These are phyloP conservation scores for Parazoanthus atlanticus DNA, from an alignment of 92 coral and sea anemone genomes.

Conservation along the genomic window DNA sequence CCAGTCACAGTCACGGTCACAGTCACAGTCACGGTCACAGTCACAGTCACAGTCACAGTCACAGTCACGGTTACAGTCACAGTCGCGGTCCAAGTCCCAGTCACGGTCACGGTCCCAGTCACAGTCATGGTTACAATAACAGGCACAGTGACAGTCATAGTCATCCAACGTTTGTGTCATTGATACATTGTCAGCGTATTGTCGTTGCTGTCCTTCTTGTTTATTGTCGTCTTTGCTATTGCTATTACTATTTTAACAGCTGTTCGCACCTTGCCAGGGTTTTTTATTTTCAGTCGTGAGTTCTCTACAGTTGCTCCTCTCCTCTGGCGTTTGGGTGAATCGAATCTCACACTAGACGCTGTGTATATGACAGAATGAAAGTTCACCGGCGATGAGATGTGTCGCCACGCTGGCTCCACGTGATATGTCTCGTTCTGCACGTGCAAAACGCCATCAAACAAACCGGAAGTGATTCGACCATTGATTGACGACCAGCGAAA, in stretches of 20 bases:
- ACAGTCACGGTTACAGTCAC: no score
- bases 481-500: slow-evolving; percentile 65
- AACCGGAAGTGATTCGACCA: slow-evolving; percentile 69
- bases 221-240: not conserved
- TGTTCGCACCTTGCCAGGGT: not conserved
- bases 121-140: no score
- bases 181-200: not conserved
- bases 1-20: no score
- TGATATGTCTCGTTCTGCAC: slow-evolving; percentile 56
- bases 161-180: no score
- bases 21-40: no score
- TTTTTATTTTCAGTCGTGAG: not conserved
- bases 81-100: no score
- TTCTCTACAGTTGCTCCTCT: slow-evolving; percentile 5
- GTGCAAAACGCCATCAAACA: slow-evolving; percentile 77
- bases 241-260: not conserved
- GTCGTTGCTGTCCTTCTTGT: not conserved
- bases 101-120: no score
- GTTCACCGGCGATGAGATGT: slow-evolving; percentile 36
- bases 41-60: no score
- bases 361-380: slow-evolving; percentile 74
- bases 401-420: slow-evolving; percentile 71
- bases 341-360: slow-evolving; percentile 54
- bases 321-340: slow-evolving; percentile 41
- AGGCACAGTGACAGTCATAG: no score